Conservation (phyloP, 2,113 vertebrate genomes). For the Ctenodactylus gundi region DNA sequence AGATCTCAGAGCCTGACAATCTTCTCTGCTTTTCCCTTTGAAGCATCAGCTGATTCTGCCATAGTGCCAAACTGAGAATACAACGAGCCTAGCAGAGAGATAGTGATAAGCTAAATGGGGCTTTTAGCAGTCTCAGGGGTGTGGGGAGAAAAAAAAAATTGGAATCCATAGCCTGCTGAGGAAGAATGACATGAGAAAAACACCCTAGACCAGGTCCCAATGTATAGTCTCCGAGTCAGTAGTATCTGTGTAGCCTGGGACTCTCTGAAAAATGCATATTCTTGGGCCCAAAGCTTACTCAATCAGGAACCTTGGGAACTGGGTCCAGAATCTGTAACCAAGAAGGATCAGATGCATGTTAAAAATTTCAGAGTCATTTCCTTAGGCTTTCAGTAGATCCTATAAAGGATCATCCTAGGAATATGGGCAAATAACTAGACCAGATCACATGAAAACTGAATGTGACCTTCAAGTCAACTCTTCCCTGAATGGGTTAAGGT, state of each 20-base stretch:
- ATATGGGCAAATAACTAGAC: background rate
- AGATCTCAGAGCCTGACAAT: background rate
- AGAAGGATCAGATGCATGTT: background rate
- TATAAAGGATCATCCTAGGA: background rate
- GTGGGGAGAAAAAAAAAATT: background rate
- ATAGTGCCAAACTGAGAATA: background rate
- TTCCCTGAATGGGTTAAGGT: background rate
- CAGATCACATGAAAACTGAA: background rate
- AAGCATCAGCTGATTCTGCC: background rate
- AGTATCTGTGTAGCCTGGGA: background rate
- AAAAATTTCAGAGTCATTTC: background rate
- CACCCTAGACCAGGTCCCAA: background rate
- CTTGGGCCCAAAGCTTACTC: background rate
- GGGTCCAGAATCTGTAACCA: background rate
- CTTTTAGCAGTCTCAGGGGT: background rate
- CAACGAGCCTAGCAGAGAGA: background rate
- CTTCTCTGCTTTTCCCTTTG: background rate
- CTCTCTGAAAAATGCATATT: background rate
- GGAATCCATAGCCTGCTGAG: background rate
- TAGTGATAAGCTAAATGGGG: background rate
- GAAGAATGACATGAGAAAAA: background rate
- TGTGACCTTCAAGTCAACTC: background rate
- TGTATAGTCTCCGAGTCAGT: background rate
- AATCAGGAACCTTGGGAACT: background rate
- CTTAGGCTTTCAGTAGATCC: background rate